Evolutionary conservation across 2,113 vertebrate genomes (phyloP).

Genomic region (Oncorhynchus gorbuscha): DNA sequence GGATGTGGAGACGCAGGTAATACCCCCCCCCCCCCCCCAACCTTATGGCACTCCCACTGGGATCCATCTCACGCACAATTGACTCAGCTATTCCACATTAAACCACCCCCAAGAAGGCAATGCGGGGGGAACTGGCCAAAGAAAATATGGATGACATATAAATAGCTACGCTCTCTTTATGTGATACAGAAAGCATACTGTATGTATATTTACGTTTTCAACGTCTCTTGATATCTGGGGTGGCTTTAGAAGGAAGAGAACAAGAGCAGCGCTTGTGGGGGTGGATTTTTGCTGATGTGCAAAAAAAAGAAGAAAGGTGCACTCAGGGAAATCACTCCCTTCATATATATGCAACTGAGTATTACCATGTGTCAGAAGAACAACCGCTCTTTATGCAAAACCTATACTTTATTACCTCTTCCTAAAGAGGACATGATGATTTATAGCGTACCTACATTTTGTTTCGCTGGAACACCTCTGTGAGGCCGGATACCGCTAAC

Average conservation of each 20-base stretch:
- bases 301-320: conserved; percentile 47
- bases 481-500: neutral
- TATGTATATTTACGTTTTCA: conserved; percentile 18
- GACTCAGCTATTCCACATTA: conserved; percentile 22
- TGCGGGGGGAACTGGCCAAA: conserved; percentile 42
- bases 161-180: conserved; percentile 25
- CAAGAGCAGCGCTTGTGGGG: conserved; percentile 34
- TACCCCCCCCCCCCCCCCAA: neutral
- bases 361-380: conserved; percentile 36
- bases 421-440: conserved; percentile 11
- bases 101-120: conserved; percentile 26
- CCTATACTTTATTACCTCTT: conserved; percentile 6
- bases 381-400: conserved; percentile 5
- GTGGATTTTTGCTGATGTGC: conserved; percentile 41
- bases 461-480: conserved; percentile 4
- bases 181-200: conserved; percentile 5
- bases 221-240: conserved; percentile 26
- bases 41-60: neutral
- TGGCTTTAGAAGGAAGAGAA: conserved; percentile 33
- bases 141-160: conserved; percentile 39
- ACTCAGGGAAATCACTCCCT: conserved; percentile 25
- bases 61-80: conserved; percentile 33
- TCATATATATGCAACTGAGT: conserved; percentile 44
- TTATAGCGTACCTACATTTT: neutral
- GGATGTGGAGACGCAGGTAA: conserved; percentile 97